phyloP scores from a whole-genome alignment of 2,113 vertebrate genomes.

The Actenoides lindsayi region DNA sequence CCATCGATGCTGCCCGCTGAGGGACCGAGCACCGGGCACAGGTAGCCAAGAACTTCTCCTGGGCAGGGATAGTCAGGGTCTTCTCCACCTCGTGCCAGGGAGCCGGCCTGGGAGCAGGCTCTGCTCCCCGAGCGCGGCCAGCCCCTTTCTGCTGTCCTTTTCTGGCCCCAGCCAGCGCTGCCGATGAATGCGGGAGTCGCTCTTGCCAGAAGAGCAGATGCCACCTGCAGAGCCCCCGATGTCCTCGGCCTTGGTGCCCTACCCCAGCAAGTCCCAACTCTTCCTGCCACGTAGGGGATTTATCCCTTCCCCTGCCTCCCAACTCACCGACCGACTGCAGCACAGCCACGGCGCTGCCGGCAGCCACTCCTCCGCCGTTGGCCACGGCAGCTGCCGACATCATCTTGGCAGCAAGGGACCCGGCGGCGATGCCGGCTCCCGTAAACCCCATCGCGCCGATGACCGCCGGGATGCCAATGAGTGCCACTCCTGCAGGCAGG shows the following conservation, averaged over 20 bases:
- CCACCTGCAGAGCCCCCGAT: accelerated
- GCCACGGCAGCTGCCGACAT: neutral
- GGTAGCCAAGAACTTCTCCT: neutral
- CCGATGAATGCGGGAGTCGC: accelerated
- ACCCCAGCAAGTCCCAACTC: neutral
- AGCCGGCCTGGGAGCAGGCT: neutral
- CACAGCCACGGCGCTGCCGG: neutral
- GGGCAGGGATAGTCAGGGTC: neutral
- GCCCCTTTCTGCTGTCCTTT: neutral
- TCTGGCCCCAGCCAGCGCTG: neutral
- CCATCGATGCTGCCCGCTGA: neutral
- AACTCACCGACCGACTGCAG: neutral
- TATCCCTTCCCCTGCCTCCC: neutral
- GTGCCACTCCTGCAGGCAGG: neutral
- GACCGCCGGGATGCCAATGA: accelerated
- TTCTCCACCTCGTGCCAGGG: accelerated
- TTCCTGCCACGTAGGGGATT: neutral
- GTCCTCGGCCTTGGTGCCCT: neutral
- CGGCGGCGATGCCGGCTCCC: accelerated
- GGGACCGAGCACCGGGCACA: accelerated
- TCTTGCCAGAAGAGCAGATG: neutral
- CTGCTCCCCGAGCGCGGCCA: neutral
- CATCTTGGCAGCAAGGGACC: neutral
- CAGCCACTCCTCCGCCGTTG: neutral
- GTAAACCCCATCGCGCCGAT: neutral